These are phyloP conservation scores for Bos javanicus DNA, from an alignment of 2,113 vertebrate species.

Conservation along the genomic window DNA sequence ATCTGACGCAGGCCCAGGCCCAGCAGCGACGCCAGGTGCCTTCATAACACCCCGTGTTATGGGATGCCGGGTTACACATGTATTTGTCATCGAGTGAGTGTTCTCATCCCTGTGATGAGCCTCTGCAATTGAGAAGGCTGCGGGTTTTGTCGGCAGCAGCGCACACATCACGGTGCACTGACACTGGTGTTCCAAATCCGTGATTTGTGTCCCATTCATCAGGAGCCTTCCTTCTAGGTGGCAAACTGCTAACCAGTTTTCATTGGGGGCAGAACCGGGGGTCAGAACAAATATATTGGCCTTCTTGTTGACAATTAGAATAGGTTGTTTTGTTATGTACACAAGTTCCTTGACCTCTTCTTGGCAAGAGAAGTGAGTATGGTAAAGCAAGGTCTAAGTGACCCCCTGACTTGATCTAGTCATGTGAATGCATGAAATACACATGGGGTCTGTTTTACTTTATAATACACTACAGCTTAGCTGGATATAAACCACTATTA, in stretches of 20 bases:
- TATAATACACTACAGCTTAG: background rate
- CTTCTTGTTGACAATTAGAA: background rate
- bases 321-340: background rate
- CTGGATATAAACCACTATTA: background rate
- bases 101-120: background rate
- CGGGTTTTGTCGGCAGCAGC: background rate
- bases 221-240: background rate
- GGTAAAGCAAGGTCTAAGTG: background rate
- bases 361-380: background rate
- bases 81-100: background rate
- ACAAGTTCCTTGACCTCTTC: background rate
- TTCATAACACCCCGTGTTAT: background rate
- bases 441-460: background rate
- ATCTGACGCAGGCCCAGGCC: background rate
- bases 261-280: accelerated
- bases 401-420: background rate
- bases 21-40: background rate
- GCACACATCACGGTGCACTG: accelerated
- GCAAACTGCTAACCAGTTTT: background rate
- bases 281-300: background rate
- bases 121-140: background rate
- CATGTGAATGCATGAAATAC: background rate
- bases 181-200: accelerated
- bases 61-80: background rate
- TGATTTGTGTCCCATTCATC: background rate